These are phyloP conservation scores for Rhynchomys soricoides DNA, from an alignment of 2,113 vertebrate genomes.

Conservation along the genomic window DNA sequence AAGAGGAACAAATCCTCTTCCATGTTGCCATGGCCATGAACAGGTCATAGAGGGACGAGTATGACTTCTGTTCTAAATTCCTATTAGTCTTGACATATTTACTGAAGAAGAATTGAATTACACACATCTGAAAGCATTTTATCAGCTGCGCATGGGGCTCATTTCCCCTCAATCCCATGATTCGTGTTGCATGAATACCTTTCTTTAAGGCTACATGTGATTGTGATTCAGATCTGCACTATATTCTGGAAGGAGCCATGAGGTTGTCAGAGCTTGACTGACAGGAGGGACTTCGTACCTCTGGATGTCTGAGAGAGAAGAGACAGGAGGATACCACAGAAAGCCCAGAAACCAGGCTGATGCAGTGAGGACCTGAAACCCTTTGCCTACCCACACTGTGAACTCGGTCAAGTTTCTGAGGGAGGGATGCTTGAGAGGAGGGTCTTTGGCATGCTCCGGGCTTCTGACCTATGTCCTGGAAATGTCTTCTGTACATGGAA, in stretches of 20 bases:
- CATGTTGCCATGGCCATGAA: neutral
- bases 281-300: neutral
- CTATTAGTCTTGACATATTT: neutral
- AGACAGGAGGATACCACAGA: fast-evolving
- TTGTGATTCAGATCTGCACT: no score
- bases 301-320: neutral
- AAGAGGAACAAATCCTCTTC: neutral
- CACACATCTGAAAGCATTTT: neutral
- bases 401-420: fast-evolving
- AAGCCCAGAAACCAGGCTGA: neutral
- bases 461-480: neutral
- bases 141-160: neutral
- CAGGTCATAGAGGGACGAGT: neutral
- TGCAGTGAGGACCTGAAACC: no score
- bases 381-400: neutral
- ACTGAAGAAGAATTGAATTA: neutral
- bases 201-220: neutral
- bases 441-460: no score
- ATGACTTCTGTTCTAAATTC: neutral
- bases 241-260: neutral
- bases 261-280: fast-evolving
- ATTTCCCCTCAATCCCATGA: neutral
- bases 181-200: fast-evolving
- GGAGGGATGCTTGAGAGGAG: neutral
- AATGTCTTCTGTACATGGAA: fast-evolving